Evolutionary conservation across 2,888 invertebrate species (phyloP), one percentile per base, ranked within the genome.

Genomic region (Sceliomorpha sp.): DNA sequence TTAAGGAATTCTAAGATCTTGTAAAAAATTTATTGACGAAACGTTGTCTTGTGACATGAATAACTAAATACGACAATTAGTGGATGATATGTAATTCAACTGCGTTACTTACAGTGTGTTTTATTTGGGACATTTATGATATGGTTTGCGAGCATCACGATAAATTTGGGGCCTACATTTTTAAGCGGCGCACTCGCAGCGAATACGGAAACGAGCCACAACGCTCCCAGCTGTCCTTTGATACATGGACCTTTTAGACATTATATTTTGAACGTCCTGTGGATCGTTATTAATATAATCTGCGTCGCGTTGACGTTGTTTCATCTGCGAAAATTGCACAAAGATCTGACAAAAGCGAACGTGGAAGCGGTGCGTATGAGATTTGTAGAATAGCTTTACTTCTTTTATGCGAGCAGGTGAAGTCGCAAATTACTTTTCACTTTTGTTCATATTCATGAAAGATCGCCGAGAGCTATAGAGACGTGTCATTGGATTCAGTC

Each of bases 71-170:
- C n/a, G n/a, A n/a, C n/a, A n/a, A n/a, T n/a, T n/a, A n/a, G n/a
- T n/a, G n/a, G n/a, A n/a, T n/a, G n/a, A n/a, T n/a, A n/a, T n/a
- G n/a, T n/a, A n/a, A n/a, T n/a, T n/a, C n/a, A n/a, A n/a, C n/a
- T n/a, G n/a, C n/a, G n/a, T n/a, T n/a, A n/a, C n/a, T 85, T 81
- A 20, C 94, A 95, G 91, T 97, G 97, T 89, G 95, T 96, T 69
- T 91, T 96, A 42, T 97, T 97, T 89, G 96, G 96, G 70, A 93
- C 96, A 48, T 95, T 95, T 89, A 96, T 96, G 93, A 96, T 96
- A 84, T 97, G 96, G 96, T 96, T 97, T 89, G 95, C 96, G 50
- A 95, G 95, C 73, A 94, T 96, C 85, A 95, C 96, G 47, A 95
- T 96, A 87, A 96, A 97, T 89, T 91, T 97, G 77, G 96, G 96